These are phyloP conservation scores for Danio aesculapii DNA, from an alignment of 2,797 vertebrate species.

Conservation along the genomic window DNA sequence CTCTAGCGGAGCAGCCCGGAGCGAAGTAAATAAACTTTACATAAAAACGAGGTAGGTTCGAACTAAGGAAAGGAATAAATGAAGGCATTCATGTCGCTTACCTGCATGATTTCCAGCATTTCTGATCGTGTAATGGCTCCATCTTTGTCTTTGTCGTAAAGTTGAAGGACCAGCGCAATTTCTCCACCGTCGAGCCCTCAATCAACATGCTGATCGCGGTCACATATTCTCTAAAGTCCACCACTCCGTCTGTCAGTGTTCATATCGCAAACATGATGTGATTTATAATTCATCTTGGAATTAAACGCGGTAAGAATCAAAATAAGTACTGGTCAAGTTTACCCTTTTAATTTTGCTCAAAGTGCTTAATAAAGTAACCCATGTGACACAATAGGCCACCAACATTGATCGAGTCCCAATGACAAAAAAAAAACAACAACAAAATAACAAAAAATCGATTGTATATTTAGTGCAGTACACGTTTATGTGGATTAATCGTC, in stretches of 20 bases:
- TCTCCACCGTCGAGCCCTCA: conserved; percentile 73
- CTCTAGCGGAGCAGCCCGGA: conserved; percentile 20
- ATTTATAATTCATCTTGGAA: not conserved
- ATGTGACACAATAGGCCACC: too few relatives aligned
- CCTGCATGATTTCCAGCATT: conserved; percentile 81
- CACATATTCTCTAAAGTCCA: conserved; percentile 79
- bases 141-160: conserved; percentile 76
- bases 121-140: conserved; percentile 72
- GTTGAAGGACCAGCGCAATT: conserved; percentile 80
- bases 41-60: not conserved
- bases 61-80: not conserved
- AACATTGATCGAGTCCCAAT: too few relatives aligned
- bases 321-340: not conserved
- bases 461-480: too few relatives aligned
- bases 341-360: too few relatives aligned
- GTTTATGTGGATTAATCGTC: too few relatives aligned
- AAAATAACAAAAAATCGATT: too few relatives aligned
- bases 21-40: not conserved
- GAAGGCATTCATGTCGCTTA: conserved; percentile 19
- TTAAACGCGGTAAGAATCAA: not conserved
- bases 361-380: too few relatives aligned
- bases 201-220: conserved; percentile 76
- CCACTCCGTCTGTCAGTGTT: conserved; percentile 66
- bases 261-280: not conserved
- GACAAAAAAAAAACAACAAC: too few relatives aligned